Evolutionary conservation across 2,888 invertebrate genomes (phyloP), one percentile per base, ranked within the genome.

Genomic region (Microctonus brassicae): DNA sequence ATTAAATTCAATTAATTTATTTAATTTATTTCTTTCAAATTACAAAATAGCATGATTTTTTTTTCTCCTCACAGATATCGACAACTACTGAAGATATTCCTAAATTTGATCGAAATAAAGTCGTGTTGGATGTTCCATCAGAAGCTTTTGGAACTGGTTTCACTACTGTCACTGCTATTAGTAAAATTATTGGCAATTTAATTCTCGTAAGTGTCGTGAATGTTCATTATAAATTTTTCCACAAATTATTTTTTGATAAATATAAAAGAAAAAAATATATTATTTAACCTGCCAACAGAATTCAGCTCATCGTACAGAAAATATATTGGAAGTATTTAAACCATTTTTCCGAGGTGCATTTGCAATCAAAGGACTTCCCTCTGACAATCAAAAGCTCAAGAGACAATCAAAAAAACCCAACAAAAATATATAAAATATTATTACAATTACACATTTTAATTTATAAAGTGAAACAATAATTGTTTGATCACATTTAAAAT

Each of bases 301-400:
- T 86, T 92, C 94, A 4, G 94, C 94, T 34, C 90, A 93, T 76
- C 90, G 95, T 70, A 93, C 93, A 81, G 93, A 94, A 82, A 90
- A 91, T 26, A 90, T 94, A 79, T 87, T 94, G 77, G 90, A 94
- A 69, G 90, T 94, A 53, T 93, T 95, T 89, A 92, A 93, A 80
- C 94, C 95, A 2, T 88, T 94, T 73, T 91, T 95, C 85, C 91
- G 93, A 17, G 92, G 92, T n/a, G 89, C 90, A 11, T 91, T 95
- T 83, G 92, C 93, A 76, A 93, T 93, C 76, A 94, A 94, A 84
- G 94, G 94, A 4, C 89, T 92, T 17, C 87, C 87, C 1, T 86
- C 86, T 53, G 87, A 87, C 72, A 77, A 70, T 10, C 2, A 42
- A 57, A 36, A 29, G 11, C 4, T 11, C 11, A 62, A 63, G 24